Base-by-base conservation (phyloP, 1,140 invertebrate species). In the Cyclargus thomasi region DNA sequence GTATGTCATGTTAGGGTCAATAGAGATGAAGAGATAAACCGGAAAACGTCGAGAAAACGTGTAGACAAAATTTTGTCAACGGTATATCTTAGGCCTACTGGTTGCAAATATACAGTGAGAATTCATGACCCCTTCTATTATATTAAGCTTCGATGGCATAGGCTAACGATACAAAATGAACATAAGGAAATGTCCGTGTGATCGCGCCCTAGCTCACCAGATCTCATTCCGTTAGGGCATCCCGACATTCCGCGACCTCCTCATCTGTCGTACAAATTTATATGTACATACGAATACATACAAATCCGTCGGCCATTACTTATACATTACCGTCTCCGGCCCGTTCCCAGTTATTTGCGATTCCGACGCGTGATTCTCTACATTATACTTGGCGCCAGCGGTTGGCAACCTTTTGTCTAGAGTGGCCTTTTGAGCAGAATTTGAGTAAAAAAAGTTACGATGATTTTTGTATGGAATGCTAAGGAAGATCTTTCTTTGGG, bases 331-430 rank as follows among this genome's bases (percentile, higher is more conserved):
- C 47, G 53, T 66, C 64, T 65, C 65, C 55, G 65, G 23, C 35
- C 29, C 59, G 55, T 66, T 66, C 65, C 55, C 55, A 66, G 53
- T 66, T 66, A 66, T 66, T 66, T 66, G 65, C 53, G 65, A 66
- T 66, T 66, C 53, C 57, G 65, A 29, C 65, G 57, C 65, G 57
- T 35, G 65, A 66, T 66, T 66, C 65, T 59, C 65, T 35, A 57
- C 65, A 66, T 66, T 66, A 66, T 66, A 66, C 53, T 66, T 59
- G 3, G 57, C 65, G 55, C 65, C 65, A 66, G 65, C 5, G 29
- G 10, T 2, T 7, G 14, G 39, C 0, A 47, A 47, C 39, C 39
- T 16, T 47, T 47, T 47, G 14, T 47, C 39, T 47, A 47, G 11
- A 16, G 3, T 8, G 14, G 11, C 14, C 8, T 11, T 47, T 14